Percentiles rank a stretch among this genome's conserved stretches.
phyloP scores from a whole-genome alignment of 2,888 invertebrate species.

The Artemia sp. region DNA sequence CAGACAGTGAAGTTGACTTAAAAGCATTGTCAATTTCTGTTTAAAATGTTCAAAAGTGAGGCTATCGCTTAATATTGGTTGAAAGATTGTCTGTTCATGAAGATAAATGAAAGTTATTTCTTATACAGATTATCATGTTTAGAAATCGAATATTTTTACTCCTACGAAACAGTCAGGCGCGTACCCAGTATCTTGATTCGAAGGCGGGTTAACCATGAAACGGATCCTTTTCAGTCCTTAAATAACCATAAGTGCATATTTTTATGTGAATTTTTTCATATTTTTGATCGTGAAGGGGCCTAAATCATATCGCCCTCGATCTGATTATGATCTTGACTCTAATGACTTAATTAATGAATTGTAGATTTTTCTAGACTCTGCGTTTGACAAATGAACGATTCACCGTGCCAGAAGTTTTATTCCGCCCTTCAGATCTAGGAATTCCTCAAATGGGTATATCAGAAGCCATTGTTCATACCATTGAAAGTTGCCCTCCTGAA shows the following conservation, averaged over 20 bases:
- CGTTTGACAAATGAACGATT: conserved; percentile 84
- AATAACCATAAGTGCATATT: not conserved
- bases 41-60: too few relatives aligned
- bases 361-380: conserved; percentile 54
- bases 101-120: too few relatives aligned
- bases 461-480: conserved; percentile 62
- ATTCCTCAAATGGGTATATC: conserved; percentile 77
- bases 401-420: conserved; percentile 80
- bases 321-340: conserved; percentile 30
- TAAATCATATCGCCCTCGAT: not conserved
- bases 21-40: too few relatives aligned
- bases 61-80: too few relatives aligned
- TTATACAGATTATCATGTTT: too few relatives aligned
- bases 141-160: too few relatives aligned
- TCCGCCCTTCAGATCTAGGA: conserved; percentile 85
- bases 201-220: too few relatives aligned
- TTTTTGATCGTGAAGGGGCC: not conserved
- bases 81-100: too few relatives aligned
- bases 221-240: not conserved
- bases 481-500: conserved; percentile 54
- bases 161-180: too few relatives aligned
- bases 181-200: too few relatives aligned
- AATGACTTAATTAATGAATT: conserved; percentile 26
- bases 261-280: conserved; percentile 11
- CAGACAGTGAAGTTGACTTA: too few relatives aligned